These are phyloP conservation scores for Thecocarcelia acutangulata DNA, from an alignment of 2,888 invertebrate genomes.

Conservation along the genomic window DNA sequence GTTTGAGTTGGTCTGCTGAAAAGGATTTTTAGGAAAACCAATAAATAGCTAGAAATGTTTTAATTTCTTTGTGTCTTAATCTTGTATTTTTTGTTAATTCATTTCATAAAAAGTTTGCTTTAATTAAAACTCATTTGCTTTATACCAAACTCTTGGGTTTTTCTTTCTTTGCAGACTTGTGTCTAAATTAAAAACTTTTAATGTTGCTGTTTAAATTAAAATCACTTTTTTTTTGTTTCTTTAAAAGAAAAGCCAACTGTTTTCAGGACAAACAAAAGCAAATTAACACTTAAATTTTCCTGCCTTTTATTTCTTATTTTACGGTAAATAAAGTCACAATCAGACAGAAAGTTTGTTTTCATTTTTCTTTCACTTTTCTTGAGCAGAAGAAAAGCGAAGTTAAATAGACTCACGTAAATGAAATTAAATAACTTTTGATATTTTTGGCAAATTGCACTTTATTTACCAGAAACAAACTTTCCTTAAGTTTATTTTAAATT, in stretches of 20 bases:
- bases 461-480: slow-evolving; percentile 37
- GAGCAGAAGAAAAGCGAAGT: background rate
- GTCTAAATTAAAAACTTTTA: slow-evolving; percentile 1
- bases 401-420: slow-evolving; percentile 32
- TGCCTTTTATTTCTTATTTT: background rate
- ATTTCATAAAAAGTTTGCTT: too few species aligned
- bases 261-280: background rate
- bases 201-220: background rate
- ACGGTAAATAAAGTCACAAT: slow-evolving; percentile 19
- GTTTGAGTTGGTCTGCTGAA: too few species aligned
- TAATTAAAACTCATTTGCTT: too few species aligned
- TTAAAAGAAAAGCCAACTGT: background rate
- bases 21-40: too few species aligned
- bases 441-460: slow-evolving; percentile 44
- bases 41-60: too few species aligned
- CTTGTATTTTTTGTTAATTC: too few species aligned
- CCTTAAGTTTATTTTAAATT: background rate
- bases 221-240: background rate
- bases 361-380: background rate
- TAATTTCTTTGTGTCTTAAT: too few species aligned
- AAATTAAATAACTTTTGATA: slow-evolving; percentile 41
- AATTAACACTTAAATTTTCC: slow-evolving; percentile 6
- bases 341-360: background rate
- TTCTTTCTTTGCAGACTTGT: background rate
- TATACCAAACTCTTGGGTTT: too few species aligned